A percentile compares a stretch with the other conserved stretches of the same genome.
These are phyloP conservation scores for Pardosa pseudoannulata DNA, from an alignment of 2,888 invertebrate species.

Conservation along the genomic window DNA sequence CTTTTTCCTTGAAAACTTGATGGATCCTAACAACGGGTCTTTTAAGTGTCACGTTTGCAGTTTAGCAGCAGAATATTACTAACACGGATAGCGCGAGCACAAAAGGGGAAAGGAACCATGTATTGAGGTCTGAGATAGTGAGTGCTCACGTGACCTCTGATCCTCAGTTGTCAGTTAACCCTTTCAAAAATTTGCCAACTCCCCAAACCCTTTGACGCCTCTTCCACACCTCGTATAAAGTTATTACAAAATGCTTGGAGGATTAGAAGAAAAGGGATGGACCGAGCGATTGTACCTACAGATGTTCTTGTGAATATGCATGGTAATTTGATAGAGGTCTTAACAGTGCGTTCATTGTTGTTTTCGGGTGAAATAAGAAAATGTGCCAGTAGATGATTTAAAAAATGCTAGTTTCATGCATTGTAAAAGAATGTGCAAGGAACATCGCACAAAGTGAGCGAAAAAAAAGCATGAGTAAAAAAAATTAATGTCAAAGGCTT, in stretches of 20 bases:
- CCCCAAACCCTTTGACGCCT: constrained; percentile 23
- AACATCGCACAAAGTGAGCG: too few species aligned
- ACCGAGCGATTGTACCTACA: not conserved
- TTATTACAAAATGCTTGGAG: constrained; percentile 18
- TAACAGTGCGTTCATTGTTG: not conserved
- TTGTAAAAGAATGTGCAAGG: too few species aligned
- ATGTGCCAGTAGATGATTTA: not conserved
- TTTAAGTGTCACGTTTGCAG: constrained; percentile 1
- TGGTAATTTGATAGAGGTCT: not conserved
- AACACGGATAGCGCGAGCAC: not conserved
- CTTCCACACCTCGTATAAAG: constrained; percentile 24
- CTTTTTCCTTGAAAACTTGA: not conserved
- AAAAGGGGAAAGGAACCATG: not conserved
- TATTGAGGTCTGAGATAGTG: constrained; percentile 20
- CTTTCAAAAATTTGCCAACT: constrained; percentile 16
- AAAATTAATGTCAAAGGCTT: too few species aligned
- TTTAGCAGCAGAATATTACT: not conserved
- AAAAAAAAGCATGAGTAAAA: too few species aligned
- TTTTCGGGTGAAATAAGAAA: not conserved
- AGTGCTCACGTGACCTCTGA: constrained; percentile 17
- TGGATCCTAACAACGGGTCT: not conserved
- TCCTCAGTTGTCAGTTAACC: constrained; percentile 12
- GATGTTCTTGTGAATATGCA: not conserved
- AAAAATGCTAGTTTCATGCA: not conserved
- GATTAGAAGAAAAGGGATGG: not conserved